Evolutionary conservation across 2,888 invertebrate species (phyloP).

Genomic region (Protodeltote pygarga): DNA sequence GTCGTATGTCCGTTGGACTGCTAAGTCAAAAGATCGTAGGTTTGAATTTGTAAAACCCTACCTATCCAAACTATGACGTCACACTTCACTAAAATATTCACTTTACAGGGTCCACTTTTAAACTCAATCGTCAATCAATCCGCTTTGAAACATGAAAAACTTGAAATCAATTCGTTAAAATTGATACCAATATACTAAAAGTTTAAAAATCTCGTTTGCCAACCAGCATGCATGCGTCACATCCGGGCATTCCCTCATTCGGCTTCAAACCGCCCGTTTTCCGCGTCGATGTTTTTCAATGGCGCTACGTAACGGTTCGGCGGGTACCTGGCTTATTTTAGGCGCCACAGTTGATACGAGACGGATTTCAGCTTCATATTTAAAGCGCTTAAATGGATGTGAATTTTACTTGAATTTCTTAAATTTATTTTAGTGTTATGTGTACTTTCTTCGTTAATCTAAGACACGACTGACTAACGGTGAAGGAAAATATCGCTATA

Average conservation of each 20-base stretch:
- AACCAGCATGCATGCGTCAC: background rate
- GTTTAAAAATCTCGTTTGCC: constrained; percentile 3
- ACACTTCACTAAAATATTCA: background rate
- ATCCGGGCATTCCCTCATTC: constrained; percentile 34
- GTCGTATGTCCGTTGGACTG: too few species aligned
- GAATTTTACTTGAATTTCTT: too few species aligned
- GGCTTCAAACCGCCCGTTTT: constrained; percentile 40
- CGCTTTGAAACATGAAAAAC: background rate
- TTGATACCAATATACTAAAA: constrained; percentile 27
- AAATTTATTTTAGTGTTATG: too few species aligned
- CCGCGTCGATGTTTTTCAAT: constrained; percentile 52
- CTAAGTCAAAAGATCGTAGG: too few species aligned
- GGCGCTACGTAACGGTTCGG: constrained; percentile 13
- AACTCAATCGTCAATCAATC: constrained; percentile 5
- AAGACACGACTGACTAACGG: too few species aligned
- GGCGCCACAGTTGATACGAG: constrained; percentile 4
- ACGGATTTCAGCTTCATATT: background rate
- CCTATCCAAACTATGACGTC: too few species aligned
- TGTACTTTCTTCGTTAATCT: too few species aligned
- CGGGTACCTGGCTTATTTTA: constrained; percentile 5
- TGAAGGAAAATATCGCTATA: too few species aligned
- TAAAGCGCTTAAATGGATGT: background rate
- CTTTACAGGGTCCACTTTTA: background rate
- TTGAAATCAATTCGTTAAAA: constrained; percentile 16
- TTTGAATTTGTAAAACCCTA: too few species aligned